Percentiles rank a stretch among this genome's conserved stretches.
phyloP scores from a whole-genome alignment of 2,888 invertebrate species.

The Spodoptera exigua region DNA sequence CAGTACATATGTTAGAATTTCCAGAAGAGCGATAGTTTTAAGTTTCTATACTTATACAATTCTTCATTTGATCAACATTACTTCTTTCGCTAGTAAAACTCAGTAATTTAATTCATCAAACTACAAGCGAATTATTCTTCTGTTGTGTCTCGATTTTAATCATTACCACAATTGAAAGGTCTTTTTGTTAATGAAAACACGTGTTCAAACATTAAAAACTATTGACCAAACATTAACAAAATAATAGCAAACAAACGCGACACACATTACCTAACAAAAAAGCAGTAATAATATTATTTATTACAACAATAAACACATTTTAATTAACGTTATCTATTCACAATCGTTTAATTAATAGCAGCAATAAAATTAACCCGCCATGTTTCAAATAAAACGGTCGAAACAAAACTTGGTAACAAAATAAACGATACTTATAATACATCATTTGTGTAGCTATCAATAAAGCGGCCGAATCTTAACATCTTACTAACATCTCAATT shows the following conservation, averaged over 20 bases:
- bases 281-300: constrained; percentile 56
- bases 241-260: constrained; percentile 52
- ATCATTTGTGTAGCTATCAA: constrained; percentile 87
- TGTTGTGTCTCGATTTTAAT: too few species aligned
- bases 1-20: background rate
- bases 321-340: constrained; percentile 68
- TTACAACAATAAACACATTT: constrained; percentile 64
- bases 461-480: constrained; percentile 85
- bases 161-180: too few species aligned
- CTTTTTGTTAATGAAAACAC: constrained; percentile 43
- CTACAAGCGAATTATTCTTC: too few species aligned
- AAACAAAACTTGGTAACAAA: constrained; percentile 70
- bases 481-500: constrained; percentile 87
- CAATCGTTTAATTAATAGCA: constrained; percentile 69
- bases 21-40: background rate
- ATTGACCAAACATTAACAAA: constrained; percentile 44
- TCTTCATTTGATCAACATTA: constrained; percentile 1
- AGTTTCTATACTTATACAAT: too few species aligned
- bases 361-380: constrained; percentile 71
- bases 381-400: constrained; percentile 66
- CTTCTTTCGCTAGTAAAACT: background rate
- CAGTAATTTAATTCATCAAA: too few species aligned
- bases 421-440: constrained; percentile 82
- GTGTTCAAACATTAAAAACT: constrained; percentile 46
- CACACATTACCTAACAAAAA: constrained; percentile 55